Base-by-base conservation (phyloP, 2,888 invertebrate genomes). In the Cephus spinipes region DNA sequence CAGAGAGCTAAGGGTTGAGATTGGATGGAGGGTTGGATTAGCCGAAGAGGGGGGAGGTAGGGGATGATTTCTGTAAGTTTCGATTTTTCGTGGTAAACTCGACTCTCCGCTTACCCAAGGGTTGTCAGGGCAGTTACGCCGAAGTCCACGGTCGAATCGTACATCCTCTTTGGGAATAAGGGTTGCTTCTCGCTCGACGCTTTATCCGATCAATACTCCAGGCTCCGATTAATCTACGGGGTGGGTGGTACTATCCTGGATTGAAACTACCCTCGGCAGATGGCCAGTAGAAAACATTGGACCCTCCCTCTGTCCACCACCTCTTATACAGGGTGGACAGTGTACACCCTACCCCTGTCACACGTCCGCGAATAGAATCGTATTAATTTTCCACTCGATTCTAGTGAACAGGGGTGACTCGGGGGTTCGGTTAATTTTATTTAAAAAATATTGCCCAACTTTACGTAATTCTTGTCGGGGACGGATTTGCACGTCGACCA, bases 151-250 rank as follows among this genome's bases (percentile, higher is more conserved):
- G 40, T 55, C 55, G 55, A 55, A 55, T 9, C 23, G 55, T 55
- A 55, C 55, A 55, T 55, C 55, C 55, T 55, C 55, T 23, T 55
- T 55, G 55, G 23, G 55, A 55, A 55, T 55, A 55, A 55, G 55
- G 55, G 55, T 79, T 77, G 35, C 68, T 68, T 74, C 40, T 76
- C 68, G 0, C 73, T 73, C 36, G 35, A 30, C 15, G 83, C 83
- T 86, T 89, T 89, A 89, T 88, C 86, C 87, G 89, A 89, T 89
- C 89, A 87, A 89, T 89, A 89, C 89, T 82, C 84, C 83, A 85
- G 85, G 84, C 87, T 88, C 86, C 89, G 88, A 89, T 89, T 89
- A 89, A 89, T 89, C 89, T 85, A 83, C 85, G 80, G 85, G 89
- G 86, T 55, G 87, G 84, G 68, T 83, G 84, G 68, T 83, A 40